These are phyloP conservation scores for Emydocephalus ijimae DNA, from an alignment of 2,113 vertebrate species.

Conservation along the genomic window DNA sequence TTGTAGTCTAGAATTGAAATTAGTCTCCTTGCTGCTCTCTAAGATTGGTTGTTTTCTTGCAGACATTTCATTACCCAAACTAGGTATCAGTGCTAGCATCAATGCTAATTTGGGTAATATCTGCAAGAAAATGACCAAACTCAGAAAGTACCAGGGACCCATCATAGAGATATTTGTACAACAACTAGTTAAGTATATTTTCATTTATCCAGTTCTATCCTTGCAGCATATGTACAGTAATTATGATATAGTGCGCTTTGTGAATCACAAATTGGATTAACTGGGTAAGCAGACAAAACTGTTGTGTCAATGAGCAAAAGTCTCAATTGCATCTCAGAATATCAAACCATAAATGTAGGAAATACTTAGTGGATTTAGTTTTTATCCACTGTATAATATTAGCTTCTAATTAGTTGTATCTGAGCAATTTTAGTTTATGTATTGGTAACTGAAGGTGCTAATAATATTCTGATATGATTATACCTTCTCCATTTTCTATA, in stretches of 20 bases:
- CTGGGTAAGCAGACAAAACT: neutral
- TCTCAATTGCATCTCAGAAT: neutral
- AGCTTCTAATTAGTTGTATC: neutral
- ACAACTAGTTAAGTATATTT: neutral
- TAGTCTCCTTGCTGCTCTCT: neutral
- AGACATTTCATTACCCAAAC: neutral
- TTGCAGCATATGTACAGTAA: neutral
- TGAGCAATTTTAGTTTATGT: neutral
- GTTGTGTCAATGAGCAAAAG: neutral
- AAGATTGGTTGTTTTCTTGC: neutral
- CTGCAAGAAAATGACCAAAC: neutral
- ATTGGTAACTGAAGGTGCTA: neutral
- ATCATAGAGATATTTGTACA: neutral
- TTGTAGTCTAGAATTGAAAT: neutral
- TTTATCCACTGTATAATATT: neutral
- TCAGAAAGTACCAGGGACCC: neutral
- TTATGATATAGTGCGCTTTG: neutral
- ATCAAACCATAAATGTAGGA: neutral
- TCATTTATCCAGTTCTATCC: neutral
- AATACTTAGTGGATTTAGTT: neutral
- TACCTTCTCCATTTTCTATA: neutral
- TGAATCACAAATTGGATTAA: neutral
- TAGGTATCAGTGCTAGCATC: neutral
- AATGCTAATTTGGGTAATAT: neutral
- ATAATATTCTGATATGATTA: neutral